A percentile compares a stretch with the other conserved stretches of the same genome.
Evolutionary conservation across 2,888 invertebrate genomes (phyloP).

Genomic region (Chrysopilus asiliformis): DNA sequence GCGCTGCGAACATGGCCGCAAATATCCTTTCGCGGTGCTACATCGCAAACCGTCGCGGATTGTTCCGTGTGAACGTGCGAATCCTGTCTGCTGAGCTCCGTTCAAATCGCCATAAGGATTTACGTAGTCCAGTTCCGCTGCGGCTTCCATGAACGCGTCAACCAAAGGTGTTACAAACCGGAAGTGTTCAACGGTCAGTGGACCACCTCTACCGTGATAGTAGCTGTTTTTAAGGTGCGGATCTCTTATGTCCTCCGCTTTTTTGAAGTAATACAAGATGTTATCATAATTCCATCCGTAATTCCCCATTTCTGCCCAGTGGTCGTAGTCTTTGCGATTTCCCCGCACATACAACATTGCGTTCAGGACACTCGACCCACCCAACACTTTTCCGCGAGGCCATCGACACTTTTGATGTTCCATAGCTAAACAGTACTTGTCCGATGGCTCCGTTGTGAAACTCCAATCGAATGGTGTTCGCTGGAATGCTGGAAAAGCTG

Average conservation of each 20-base stretch:
- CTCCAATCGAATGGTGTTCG: slow-evolving; percentile 68
- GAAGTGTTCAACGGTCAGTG: slow-evolving; percentile 58
- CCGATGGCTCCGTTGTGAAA: slow-evolving; percentile 60
- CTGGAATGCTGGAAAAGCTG: slow-evolving; percentile 57
- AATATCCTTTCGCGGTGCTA: slow-evolving; percentile 70
- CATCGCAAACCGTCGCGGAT: slow-evolving; percentile 65
- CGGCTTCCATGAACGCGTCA: slow-evolving; percentile 55
- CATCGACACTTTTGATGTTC: slow-evolving; percentile 50
- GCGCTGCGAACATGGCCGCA: slow-evolving; percentile 51
- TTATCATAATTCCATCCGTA: slow-evolving; percentile 66
- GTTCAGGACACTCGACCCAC: slow-evolving; percentile 72
- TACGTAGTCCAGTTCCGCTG: slow-evolving; percentile 45
- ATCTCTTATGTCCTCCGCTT: slow-evolving; percentile 63
- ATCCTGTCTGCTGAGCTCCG: slow-evolving; percentile 65
- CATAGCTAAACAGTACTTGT: slow-evolving; percentile 55
- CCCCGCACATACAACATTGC: slow-evolving; percentile 84
- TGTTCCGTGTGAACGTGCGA: slow-evolving; percentile 63
- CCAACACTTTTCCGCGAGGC: slow-evolving; percentile 68
- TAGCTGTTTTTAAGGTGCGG: slow-evolving; percentile 42
- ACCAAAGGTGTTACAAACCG: slow-evolving; percentile 55
- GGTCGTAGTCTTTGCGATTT: slow-evolving; percentile 69
- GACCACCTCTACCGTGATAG: slow-evolving; percentile 60
- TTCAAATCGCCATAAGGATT: slow-evolving; percentile 61
- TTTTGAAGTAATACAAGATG: slow-evolving; percentile 63
- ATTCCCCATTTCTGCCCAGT: slow-evolving; percentile 65